Evolutionary conservation across 2,888 invertebrate genomes (phyloP).

Genomic region (Tipula unca): DNA sequence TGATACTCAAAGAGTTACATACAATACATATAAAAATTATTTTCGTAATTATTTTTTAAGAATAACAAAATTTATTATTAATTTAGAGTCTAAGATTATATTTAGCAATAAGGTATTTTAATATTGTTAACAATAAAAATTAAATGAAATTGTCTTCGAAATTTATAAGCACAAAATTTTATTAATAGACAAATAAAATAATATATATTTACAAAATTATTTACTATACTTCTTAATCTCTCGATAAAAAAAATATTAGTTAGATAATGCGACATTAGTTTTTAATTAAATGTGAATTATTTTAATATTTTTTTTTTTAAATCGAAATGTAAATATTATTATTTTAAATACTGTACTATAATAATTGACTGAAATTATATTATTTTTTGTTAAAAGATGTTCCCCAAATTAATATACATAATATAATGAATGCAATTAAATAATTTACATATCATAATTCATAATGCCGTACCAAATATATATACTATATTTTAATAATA

Average conservation of each 20-base stretch:
- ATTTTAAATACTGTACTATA: neutral
- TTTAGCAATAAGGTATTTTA: neutral
- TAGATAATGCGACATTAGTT: neutral
- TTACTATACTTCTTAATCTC: slow-evolving; percentile 1
- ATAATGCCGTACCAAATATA: neutral
- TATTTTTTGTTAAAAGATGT: neutral
- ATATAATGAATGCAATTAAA: neutral
- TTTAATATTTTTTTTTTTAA: neutral
- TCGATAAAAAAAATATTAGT: neutral
- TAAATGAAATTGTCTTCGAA: neutral
- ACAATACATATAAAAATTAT: neutral
- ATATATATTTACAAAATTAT: neutral
- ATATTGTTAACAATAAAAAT: neutral
- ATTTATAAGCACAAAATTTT: neutral
- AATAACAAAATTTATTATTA: neutral
- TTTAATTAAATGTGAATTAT: neutral
- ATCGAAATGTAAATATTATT: neutral
- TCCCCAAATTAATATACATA: neutral
- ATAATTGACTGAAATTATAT: neutral
- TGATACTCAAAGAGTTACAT: neutral
- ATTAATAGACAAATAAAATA: neutral
- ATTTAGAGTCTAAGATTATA: neutral
- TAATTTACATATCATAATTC: neutral
- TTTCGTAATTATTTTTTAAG: neutral
- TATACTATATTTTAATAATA: neutral